Percentiles rank a stretch among this genome's conserved stretches.
Conservation (phyloP, 2,797 vertebrate genomes). For the Alca torda region DNA sequence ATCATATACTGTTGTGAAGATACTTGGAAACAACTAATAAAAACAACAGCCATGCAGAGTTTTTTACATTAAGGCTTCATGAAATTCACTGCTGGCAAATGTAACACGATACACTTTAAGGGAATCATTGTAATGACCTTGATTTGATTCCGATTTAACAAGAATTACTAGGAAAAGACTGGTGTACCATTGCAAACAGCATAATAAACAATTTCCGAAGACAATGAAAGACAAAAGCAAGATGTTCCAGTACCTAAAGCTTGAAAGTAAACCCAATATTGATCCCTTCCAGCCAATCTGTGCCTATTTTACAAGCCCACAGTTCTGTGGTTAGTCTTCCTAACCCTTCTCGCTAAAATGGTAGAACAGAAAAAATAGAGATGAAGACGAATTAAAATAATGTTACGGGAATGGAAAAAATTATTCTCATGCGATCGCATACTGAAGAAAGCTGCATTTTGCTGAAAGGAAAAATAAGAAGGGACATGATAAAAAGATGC, state of each 20-base stretch:
- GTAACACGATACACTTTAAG: background rate
- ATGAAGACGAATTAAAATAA: background rate
- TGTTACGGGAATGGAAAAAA: background rate
- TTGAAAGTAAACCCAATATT: background rate
- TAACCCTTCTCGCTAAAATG: background rate
- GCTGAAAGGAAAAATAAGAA: background rate
- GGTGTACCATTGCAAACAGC: background rate
- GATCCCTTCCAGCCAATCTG: background rate
- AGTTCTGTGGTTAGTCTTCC: background rate
- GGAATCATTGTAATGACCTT: background rate
- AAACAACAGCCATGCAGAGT: background rate
- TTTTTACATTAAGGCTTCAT: background rate
- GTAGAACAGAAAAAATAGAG: background rate
- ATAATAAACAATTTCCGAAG: background rate
- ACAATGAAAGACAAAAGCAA: background rate
- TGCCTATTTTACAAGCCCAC: background rate
- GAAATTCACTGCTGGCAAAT: background rate
- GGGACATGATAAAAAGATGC: background rate
- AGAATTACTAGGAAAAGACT: background rate
- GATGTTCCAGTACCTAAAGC: background rate
- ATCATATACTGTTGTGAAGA: background rate
- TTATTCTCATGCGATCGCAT: background rate
- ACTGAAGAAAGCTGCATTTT: background rate
- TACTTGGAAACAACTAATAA: background rate
- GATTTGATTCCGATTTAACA: background rate